A percentile compares a stretch with the other conserved stretches of the same genome.
phyloP scores from a whole-genome alignment of 1,140 invertebrate species.

The Drosophila kikkawai region DNA sequence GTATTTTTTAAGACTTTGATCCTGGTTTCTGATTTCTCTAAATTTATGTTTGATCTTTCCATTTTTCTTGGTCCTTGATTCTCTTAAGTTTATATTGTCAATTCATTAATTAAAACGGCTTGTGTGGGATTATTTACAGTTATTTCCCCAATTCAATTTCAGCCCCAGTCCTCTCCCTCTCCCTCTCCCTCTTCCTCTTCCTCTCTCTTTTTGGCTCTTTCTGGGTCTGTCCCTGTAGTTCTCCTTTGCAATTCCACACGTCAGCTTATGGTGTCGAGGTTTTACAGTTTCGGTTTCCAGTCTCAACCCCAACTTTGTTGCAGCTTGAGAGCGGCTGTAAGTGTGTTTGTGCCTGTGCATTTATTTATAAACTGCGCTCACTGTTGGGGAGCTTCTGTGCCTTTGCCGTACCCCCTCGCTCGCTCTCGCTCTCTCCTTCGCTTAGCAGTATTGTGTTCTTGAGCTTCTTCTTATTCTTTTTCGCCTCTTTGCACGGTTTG shows the following conservation, averaged over 20 bases:
- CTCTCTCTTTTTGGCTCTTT: not conserved
- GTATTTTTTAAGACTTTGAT: not conserved
- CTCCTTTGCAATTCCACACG: constrained; percentile 26
- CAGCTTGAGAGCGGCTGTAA: constrained; percentile 55
- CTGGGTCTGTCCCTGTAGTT: not conserved
- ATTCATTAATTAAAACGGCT: constrained; percentile 18
- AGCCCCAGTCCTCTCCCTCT: not conserved
- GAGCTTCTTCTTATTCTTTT: constrained; percentile 44
- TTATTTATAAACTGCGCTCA: constrained; percentile 81
- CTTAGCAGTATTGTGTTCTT: constrained; percentile 28
- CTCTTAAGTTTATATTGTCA: not conserved
- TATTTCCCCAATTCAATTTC: constrained; percentile 11
- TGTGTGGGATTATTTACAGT: constrained; percentile 3
- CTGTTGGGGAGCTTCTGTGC: constrained; percentile 62
- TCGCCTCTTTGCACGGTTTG: constrained; percentile 52
- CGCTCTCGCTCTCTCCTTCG: constrained; percentile 7
- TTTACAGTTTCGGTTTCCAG: constrained; percentile 26
- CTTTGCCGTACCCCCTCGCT: constrained; percentile 5
- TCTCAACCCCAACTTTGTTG: constrained; percentile 76
- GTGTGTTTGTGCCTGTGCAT: constrained; percentile 50
- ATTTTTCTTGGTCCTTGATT: too few relatives aligned
- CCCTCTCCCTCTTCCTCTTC: too few relatives aligned
- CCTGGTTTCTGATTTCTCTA: not conserved
- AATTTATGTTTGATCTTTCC: not conserved
- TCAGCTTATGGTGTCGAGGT: constrained; percentile 27